phyloP scores from a whole-genome alignment of 2,113 vertebrate genomes.

The Nycticryphes semicollaris region DNA sequence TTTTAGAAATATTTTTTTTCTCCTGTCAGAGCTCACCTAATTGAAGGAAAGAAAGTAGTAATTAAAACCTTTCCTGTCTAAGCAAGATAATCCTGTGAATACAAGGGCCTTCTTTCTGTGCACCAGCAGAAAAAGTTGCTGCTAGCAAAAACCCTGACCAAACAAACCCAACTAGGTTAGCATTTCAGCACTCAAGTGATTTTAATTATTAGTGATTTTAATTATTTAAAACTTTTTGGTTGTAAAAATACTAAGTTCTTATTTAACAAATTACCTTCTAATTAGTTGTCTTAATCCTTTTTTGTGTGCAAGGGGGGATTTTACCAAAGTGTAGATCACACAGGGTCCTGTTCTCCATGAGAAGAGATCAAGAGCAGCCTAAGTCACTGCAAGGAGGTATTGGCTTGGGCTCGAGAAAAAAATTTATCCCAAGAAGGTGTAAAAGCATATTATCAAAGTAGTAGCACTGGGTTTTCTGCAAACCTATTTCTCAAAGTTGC shows the following conservation, averaged over 20 bases:
- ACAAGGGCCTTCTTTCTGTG: background rate
- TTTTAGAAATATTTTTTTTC: background rate
- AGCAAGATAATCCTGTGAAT: background rate
- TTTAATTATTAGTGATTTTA: background rate
- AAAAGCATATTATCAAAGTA: background rate
- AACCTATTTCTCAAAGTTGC: background rate
- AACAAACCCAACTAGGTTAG: background rate
- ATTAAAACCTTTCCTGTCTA: background rate
- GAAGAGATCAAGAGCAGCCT: background rate
- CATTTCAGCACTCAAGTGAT: background rate
- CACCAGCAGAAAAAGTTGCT: background rate
- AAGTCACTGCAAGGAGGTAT: background rate
- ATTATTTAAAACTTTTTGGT: background rate
- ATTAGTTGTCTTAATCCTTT: background rate
- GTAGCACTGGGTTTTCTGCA: background rate
- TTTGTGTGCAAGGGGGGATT: background rate
- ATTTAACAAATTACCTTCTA: background rate
- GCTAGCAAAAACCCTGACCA: background rate
- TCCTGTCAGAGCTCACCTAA: background rate
- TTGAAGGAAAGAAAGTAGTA: background rate
- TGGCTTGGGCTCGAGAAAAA: background rate
- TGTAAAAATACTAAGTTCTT: background rate
- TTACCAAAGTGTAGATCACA: background rate
- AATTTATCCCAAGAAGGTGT: background rate
- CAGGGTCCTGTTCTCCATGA: background rate